Percentiles rank a stretch among this genome's conserved stretches.
Conservation (phyloP, 1,140 invertebrate species). For the Nephila pilipes region DNA sequence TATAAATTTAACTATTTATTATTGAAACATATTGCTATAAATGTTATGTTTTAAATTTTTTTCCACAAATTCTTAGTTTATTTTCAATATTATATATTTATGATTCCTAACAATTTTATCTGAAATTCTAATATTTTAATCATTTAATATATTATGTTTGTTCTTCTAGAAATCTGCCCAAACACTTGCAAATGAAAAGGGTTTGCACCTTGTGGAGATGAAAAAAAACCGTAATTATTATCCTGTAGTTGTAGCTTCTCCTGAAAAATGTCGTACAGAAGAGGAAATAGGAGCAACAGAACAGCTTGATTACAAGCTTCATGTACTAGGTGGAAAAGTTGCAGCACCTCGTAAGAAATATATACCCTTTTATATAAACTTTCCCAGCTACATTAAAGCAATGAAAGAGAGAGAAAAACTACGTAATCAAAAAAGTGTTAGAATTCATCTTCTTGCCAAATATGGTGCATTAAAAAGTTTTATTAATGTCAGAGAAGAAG, state of each 20-base stretch:
- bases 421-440: constrained; percentile 85
- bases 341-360: constrained; percentile 86
- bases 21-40: too few species aligned
- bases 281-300: constrained; percentile 86
- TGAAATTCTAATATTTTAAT: too few species aligned
- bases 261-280: constrained; percentile 84
- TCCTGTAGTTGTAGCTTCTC: constrained; percentile 92
- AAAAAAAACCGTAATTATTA: constrained; percentile 87
- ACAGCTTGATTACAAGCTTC: constrained; percentile 87
- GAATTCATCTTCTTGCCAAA: constrained; percentile 85
- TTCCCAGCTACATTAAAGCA: constrained; percentile 85
- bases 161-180: constrained; percentile 89
- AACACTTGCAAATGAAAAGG: constrained; percentile 93
- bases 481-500: constrained; percentile 80
- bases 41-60: too few species aligned
- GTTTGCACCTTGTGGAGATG: constrained; percentile 94
- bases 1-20: too few species aligned
- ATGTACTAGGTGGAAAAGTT: constrained; percentile 89
- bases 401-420: constrained; percentile 86
- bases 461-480: constrained; percentile 88
- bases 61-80: too few species aligned
- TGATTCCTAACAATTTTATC: too few species aligned
- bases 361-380: constrained; percentile 86
- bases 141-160: not conserved
- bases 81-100: too few species aligned